Evolutionary conservation across 2,888 invertebrate species (phyloP).

Genomic region (Adineta ricciae): DNA sequence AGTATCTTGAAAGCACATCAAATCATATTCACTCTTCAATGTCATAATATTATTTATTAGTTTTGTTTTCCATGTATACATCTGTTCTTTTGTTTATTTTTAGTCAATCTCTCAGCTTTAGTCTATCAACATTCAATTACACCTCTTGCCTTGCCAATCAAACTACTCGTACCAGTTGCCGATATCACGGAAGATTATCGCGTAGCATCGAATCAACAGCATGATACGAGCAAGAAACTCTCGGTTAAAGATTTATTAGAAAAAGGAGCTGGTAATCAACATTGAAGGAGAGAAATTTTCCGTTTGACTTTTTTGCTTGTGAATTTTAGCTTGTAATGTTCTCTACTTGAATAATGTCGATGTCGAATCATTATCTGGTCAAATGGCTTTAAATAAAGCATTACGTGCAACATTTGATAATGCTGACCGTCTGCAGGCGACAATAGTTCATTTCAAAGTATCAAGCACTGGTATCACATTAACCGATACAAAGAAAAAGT

Average conservation of each 20-base stretch:
- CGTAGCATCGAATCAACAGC: not conserved
- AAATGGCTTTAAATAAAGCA: constrained; percentile 65
- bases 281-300: too few species aligned
- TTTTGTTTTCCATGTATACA: too few species aligned
- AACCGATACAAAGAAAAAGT: constrained; percentile 74
- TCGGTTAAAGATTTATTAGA: constrained; percentile 25
- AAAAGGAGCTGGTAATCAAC: constrained; percentile 31
- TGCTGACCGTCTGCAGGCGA: constrained; percentile 35
- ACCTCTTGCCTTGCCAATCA: constrained; percentile 82
- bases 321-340: constrained; percentile 74
- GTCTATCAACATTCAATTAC: constrained; percentile 96
- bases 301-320: not conserved
- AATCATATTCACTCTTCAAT: too few species aligned
- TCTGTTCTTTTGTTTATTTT: too few species aligned
- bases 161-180: constrained; percentile 69
- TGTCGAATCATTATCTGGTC: constrained; percentile 91
- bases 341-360: constrained; percentile 77
- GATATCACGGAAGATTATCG: constrained; percentile 14
- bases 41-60: too few species aligned
- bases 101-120: constrained; percentile 62
- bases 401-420: constrained; percentile 44
- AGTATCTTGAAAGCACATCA: too few species aligned
- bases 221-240: not conserved
- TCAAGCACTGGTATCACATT: constrained; percentile 89
- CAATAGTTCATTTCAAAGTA: constrained; percentile 80